Evolutionary conservation across 2,888 invertebrate genomes (phyloP).

Genomic region (Stenodema calcarata): DNA sequence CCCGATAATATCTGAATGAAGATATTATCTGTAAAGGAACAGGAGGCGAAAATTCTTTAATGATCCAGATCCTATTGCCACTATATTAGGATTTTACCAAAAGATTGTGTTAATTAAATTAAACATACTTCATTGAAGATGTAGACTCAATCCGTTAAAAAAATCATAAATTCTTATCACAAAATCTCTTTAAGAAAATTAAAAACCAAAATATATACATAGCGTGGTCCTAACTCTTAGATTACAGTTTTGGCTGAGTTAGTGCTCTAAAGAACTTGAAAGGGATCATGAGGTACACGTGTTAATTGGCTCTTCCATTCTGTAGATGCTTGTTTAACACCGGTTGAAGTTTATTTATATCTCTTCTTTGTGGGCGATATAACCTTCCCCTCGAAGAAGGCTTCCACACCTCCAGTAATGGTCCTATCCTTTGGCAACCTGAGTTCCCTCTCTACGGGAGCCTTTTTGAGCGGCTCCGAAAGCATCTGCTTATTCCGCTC

Average conservation of each 20-base stretch:
- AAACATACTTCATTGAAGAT: too few species aligned
- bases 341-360: background rate
- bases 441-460: background rate
- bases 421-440: background rate
- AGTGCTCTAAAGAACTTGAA: background rate
- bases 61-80: too few species aligned
- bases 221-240: too few species aligned
- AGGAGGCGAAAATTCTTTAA: too few species aligned
- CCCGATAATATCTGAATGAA: too few species aligned
- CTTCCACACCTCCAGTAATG: background rate
- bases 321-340: background rate
- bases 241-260: too few species aligned
- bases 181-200: too few species aligned
- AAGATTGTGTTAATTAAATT: too few species aligned
- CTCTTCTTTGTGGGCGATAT: background rate
- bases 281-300: background rate
- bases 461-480: background rate
- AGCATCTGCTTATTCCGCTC: background rate
- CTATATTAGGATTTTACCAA: too few species aligned
- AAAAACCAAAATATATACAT: too few species aligned
- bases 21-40: too few species aligned
- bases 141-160: too few species aligned
- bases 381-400: background rate
- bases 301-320: background rate
- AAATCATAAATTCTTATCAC: background rate